These are phyloP conservation scores for Sciaenops ocellatus DNA, from an alignment of 2,797 vertebrate genomes.

Conservation along the genomic window DNA sequence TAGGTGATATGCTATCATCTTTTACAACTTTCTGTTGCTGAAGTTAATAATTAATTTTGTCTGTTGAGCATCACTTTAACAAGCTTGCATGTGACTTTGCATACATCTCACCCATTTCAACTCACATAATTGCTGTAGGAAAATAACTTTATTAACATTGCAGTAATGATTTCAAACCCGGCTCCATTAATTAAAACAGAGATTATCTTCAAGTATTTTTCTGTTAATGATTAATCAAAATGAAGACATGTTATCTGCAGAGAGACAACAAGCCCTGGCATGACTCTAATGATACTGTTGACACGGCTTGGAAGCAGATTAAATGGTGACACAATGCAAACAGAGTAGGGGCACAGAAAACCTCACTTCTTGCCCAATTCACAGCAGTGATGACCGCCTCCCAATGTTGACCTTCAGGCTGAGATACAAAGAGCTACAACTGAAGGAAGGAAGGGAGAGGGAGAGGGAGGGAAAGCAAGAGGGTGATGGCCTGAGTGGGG, in stretches of 20 bases:
- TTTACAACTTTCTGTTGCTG: not conserved
- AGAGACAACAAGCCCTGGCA: slow-evolving; percentile 39
- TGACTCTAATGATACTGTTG: slow-evolving; percentile 60
- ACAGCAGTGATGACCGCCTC: slow-evolving; percentile 61
- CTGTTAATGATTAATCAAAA: slow-evolving; percentile 56
- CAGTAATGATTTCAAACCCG: not conserved
- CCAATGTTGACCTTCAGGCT: slow-evolving; percentile 71
- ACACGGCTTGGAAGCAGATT: slow-evolving; percentile 63
- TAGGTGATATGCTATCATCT: not conserved
- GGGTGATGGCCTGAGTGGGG: slow-evolving; percentile 17
- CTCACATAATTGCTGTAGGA: too few relatives aligned
- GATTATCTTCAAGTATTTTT: slow-evolving; percentile 31
- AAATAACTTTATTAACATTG: slow-evolving; percentile 1
- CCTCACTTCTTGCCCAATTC: slow-evolving; percentile 58
- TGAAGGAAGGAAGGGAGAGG: slow-evolving; percentile 15
- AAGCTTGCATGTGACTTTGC: not conserved
- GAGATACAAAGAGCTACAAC: slow-evolving; percentile 48
- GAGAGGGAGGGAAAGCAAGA: not conserved
- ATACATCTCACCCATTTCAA: not conserved
- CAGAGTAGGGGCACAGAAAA: slow-evolving; percentile 47
- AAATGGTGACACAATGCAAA: slow-evolving; percentile 64
- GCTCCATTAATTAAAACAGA: not conserved
- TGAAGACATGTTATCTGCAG: slow-evolving; percentile 46
- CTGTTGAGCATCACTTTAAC: not conserved
- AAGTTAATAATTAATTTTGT: not conserved